Base-by-base conservation (phyloP, 2,113 vertebrate genomes). In the Sprattus sprattus region DNA sequence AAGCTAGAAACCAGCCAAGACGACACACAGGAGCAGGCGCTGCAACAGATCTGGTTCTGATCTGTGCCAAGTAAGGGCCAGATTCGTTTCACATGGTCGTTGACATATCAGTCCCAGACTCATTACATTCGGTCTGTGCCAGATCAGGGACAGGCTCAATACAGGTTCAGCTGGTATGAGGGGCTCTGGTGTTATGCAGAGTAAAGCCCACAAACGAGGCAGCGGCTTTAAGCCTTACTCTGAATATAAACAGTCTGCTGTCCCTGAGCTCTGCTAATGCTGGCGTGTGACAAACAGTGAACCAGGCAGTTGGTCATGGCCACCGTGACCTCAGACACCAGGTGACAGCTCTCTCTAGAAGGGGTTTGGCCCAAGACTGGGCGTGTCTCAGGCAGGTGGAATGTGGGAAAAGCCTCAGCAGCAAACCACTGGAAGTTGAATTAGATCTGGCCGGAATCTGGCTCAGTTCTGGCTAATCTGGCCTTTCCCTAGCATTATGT, bases 161-260 rank as follows among this genome's bases (percentile, higher is more conserved):
- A 18, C 13, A 15, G 6, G 54, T 22, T 60, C 54, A 60, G 4
- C 54, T 60, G 64, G n/a, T 10, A 28, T 9, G 64, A 28, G 64
- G n/a, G 7, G 10, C 9, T 67, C 64, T 25, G n/a, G 54, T 22
- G 54, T 60, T 60, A 22, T 20, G 54, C 22, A 6, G 54, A 60
- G 54, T 22, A 60, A 60, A 60, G 18, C 54, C 18, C 54, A 22
- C 18, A 20, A 60, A 20, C 18, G 54, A 20, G 52, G 52, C 52
- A 16, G 13, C 52, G 64, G 25, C 71, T 18, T 15, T 78, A 78
- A 78, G 25, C 71, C 71, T 39, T 16, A 15, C 32, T 13, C 11
- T 39, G 71, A 78, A 78, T 78, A 78, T 78, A 39, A 78, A 16
- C 71, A 78, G 28, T 39, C 71, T 78, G 71, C 71, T 39, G 71